A percentile compares a stretch with the other conserved stretches of the same genome.
These are phyloP conservation scores for Recurvirostra avosetta DNA, from an alignment of 2,113 vertebrate species.

Conservation along the genomic window DNA sequence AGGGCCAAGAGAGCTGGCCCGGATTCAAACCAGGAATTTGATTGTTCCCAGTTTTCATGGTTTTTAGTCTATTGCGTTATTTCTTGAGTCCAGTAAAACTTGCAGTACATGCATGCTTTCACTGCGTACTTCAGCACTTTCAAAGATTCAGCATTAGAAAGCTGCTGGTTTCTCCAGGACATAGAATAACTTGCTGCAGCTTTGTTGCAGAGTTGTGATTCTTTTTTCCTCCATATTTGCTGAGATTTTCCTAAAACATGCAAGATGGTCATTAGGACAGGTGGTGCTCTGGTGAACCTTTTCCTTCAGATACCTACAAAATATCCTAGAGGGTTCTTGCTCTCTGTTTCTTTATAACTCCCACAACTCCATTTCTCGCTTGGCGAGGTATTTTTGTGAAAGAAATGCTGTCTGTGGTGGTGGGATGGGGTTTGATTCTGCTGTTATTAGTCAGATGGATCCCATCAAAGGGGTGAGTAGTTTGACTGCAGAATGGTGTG, in stretches of 20 bases:
- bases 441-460: rapidly evolving
- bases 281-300: neutral
- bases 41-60: neutral
- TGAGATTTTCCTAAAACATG: neutral
- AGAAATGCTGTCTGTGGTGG: neutral
- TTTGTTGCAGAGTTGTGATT: neutral
- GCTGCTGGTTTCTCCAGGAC: neutral
- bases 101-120: rapidly evolving
- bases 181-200: neutral
- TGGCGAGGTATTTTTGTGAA: neutral
- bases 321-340: neutral
- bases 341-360: neutral
- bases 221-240: neutral
- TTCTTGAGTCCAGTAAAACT: neutral
- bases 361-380: neutral
- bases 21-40: neutral
- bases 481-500: neutral
- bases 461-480: neutral
- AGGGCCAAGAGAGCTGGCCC: neutral
- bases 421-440: neutral
- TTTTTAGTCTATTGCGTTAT: neutral
- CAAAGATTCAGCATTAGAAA: neutral
- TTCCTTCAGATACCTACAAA: neutral
- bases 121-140: rapidly evolving
- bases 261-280: neutral